Evolutionary conservation across 2,113 vertebrate genomes (phyloP).

Genomic region (Illadopsis cleaveri): DNA sequence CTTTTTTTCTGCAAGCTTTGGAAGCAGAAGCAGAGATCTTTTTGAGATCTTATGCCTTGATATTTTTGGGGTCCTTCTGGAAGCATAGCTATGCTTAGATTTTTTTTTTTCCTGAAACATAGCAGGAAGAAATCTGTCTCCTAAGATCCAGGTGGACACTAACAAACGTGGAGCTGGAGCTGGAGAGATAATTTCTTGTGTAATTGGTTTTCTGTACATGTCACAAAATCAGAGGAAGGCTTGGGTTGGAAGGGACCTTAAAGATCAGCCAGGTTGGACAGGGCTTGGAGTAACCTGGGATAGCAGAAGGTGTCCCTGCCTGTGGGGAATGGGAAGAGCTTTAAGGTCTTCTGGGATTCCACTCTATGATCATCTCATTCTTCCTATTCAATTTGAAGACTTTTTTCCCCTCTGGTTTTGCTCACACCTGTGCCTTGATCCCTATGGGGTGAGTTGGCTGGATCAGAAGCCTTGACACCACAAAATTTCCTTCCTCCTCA

Average conservation of each 20-base stretch:
- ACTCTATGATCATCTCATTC: background rate
- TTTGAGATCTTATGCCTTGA: background rate
- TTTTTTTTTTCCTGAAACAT: too few relatives aligned
- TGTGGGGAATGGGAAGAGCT: background rate
- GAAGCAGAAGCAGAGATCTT: background rate
- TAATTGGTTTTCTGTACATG: background rate
- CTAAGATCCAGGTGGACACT: background rate
- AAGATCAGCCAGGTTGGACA: background rate
- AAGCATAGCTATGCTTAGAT: background rate
- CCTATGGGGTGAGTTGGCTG: background rate
- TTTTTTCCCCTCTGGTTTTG: background rate
- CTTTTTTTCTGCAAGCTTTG: background rate
- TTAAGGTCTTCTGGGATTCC: background rate
- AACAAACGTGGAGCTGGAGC: background rate
- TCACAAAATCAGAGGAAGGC: background rate
- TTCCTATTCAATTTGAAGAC: background rate
- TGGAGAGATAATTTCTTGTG: background rate
- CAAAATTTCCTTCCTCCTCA: background rate
- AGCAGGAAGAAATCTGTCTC: background rate
- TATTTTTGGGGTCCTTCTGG: background rate
- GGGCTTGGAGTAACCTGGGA: background rate
- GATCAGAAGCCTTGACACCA: background rate
- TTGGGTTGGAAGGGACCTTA: background rate
- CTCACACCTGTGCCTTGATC: background rate
- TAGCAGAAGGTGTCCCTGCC: background rate